Base-by-base conservation (phyloP, 2,888 invertebrate species). In the Crepidodera aurea region DNA sequence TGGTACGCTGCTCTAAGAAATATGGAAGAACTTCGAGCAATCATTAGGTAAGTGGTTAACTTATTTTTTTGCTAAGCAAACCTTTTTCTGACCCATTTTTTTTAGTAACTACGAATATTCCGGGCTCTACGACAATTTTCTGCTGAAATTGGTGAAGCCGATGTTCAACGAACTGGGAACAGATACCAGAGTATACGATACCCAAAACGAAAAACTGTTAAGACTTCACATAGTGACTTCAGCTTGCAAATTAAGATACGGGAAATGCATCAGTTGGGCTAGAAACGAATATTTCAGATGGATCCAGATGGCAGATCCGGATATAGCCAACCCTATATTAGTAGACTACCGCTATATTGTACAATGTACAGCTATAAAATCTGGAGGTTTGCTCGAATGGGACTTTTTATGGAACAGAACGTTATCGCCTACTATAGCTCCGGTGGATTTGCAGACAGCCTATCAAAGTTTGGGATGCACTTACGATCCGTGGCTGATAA, bases 341-440 rank as follows among this genome's bases (percentile, higher is more conserved):
- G 85, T 85, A 8, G 88, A 90, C 76, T 83, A 90, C 25, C 86
- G 89, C 46, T 79, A 83, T 0, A 80, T 86, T 0, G 88, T 89
- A 0, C 88, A 87, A 70, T 88, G 89, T 72, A 82, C 83, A 1
- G 88, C 84, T 0, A 82, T 93, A 0, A 84, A 83, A 56, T 78
- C 86, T 60, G 92, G 92, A 37, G 86, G 85, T 0, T 79, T 84
- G 16, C 81, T 81, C 0, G 91, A 91, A 74, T 93, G 91, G 87
- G 84, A 90, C 27, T 89, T 89, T 77, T 81, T 91, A 34, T 90
- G 88, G 86, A 71, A 83, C 2, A 81, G 86, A 69, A 91, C 88
- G 80, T 71, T 80, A 29, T 82, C 82, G 51, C 81, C 88, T 1
- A 84, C 85, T 10, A 86, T 88, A 44, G 88, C 89, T 0, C 81